Evolutionary conservation across 2,113 vertebrate genomes (phyloP).

Genomic region (Heterotis niloticus): DNA sequence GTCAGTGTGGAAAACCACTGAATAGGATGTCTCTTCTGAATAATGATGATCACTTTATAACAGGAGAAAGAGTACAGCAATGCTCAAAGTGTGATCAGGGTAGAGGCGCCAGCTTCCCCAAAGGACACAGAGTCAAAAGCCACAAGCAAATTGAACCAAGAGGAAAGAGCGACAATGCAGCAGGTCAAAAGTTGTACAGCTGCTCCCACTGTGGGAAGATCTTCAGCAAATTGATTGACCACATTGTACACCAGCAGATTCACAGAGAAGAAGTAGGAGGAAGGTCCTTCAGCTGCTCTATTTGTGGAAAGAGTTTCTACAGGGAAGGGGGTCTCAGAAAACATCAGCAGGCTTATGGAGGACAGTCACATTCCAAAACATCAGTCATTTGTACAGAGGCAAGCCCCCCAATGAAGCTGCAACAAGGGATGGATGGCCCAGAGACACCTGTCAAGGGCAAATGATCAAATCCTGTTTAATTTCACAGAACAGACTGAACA

Average conservation of each 20-base stretch:
- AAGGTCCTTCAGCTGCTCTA: neutral
- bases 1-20: neutral
- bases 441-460: no score
- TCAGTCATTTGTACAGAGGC: no score
- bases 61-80: no score
- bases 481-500: neutral
- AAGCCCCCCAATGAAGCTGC: no score
- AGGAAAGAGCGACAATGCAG: no score
- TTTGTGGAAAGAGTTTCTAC: constrained; percentile 17
- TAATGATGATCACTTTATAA: neutral
- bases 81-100: no score
- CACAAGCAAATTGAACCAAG: no score
- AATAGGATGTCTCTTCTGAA: neutral
- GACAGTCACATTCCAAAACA: neutral
- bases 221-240: neutral
- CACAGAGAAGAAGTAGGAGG: neutral
- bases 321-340: constrained; percentile 10
- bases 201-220: constrained; percentile 17
- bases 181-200: neutral
- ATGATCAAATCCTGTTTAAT: neutral
- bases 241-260: constrained; percentile 18
- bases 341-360: neutral
- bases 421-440: no score
- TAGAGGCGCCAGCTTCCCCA: no score
- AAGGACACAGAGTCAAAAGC: no score